Base-by-base conservation (phyloP, 2,888 invertebrate genomes). In the Ptycholaimellus sp. region DNA sequence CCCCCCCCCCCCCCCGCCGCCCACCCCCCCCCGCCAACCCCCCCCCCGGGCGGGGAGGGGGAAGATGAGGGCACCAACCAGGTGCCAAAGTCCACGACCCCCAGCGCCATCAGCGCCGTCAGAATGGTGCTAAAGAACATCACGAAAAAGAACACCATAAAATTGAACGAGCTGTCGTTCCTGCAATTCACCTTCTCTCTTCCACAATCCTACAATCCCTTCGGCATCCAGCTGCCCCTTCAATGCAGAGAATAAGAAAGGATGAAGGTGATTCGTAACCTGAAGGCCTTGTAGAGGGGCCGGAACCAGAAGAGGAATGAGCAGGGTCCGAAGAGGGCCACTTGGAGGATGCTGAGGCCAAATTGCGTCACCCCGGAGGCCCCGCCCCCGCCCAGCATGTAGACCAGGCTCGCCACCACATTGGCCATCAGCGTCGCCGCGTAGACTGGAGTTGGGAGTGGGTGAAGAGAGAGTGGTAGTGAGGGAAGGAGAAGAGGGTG, bases 291-390 rank as follows among this genome's bases (percentile, higher is more conserved):
- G 67, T 99, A 99, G 42, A 87, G 78, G 32, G 96, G 93, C 59
- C 96, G 71, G 67, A 83, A 99, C 96, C 96, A 99, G 63, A 93
- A 93, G 27, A 96, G 64, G 61, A 90, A 99, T 37, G 93, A 87
- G 64, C 85, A 80, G 18, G 96, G 96, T 16, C 83, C 81, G 57
- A 93, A 80, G 22, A 96, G 66, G 35, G 80, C 58, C 45, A 79
- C 70, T 66, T 81, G 93, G 30, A 96, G 69, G 45, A 93, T 70
- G 33, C 81, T 73, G 40, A 90, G 68, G 41, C 82, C 80, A 59
- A 99, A 78, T 31, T 50, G 39, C 5, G 52, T 52, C 42, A 75
- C 72, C 18, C 70, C 68, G 52, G 71, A 68, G 2, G 63, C 44
- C 9, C 39, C 43, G 13, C 57, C 41, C 18, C 33, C 56, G 33